Evolutionary conservation across 2,113 vertebrate species (phyloP).

Genomic region (Zeus faber): DNA sequence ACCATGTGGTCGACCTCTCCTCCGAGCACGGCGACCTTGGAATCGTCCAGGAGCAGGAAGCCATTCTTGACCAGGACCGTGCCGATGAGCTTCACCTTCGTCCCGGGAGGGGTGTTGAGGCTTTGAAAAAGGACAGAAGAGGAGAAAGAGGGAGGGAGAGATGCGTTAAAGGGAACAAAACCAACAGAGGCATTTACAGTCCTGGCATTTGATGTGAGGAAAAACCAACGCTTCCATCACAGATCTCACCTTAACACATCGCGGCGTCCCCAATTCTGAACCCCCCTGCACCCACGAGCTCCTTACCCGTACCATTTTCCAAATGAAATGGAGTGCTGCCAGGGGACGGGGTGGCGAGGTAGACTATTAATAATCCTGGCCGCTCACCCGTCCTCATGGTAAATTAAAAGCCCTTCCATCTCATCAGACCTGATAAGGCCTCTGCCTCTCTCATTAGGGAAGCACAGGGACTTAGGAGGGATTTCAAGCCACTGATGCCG

Average conservation of each 20-base stretch:
- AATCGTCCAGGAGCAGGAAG: conserved; percentile 89
- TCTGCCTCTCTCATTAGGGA: conserved; percentile 67
- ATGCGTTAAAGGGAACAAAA: conserved; percentile 15
- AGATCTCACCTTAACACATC: not conserved
- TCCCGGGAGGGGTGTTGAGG: conserved; percentile 88
- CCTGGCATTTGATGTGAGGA: not conserved
- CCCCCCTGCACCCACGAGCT: conserved; percentile 9
- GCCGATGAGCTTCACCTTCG: conserved; percentile 92
- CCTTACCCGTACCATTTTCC: conserved; percentile 48
- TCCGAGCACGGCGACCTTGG: conserved; percentile 87
- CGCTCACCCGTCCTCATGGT: conserved; percentile 64
- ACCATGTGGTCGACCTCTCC: conserved; percentile 97
- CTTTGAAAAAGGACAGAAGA: conserved; percentile 51
- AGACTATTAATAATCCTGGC: conserved; percentile 70
- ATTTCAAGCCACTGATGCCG: conserved; percentile 66
- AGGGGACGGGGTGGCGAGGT: conserved; percentile 51
- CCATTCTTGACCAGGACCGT: conserved; percentile 88
- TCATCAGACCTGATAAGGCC: conserved; percentile 67
- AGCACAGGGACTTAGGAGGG: conserved; percentile 59
- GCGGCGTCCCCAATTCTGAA: not conserved
- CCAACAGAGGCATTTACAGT: conserved; percentile 16
- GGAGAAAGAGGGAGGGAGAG: not conserved
- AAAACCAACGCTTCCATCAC: conserved; percentile 14
- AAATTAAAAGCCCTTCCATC: conserved; percentile 69
- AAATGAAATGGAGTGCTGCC: conserved; percentile 56